Conservation (phyloP, 2,797 vertebrate genomes). For the Sebastes diploproa region DNA sequence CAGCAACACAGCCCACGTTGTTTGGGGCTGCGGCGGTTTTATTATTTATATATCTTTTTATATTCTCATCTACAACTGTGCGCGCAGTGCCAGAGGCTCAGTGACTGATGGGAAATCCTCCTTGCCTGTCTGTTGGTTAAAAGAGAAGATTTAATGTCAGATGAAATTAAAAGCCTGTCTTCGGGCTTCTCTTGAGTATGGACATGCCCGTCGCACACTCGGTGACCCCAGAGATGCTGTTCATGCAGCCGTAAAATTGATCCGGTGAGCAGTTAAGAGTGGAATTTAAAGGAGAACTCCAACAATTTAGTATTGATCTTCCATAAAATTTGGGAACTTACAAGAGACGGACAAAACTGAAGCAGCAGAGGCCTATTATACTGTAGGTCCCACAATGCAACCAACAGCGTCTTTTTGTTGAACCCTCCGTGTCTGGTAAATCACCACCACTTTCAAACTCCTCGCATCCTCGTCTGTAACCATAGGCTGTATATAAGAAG, state of each 20-base stretch:
- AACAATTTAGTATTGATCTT: not conserved
- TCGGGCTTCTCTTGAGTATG: constrained; percentile 2
- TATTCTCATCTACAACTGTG: constrained; percentile 48
- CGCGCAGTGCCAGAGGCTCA: constrained; percentile 25
- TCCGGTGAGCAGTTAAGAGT: not conserved
- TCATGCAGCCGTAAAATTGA: constrained; percentile 1
- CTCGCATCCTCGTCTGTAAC: too few relatives aligned
- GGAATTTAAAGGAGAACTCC: not conserved
- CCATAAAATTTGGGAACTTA: not conserved
- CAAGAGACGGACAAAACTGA: not conserved
- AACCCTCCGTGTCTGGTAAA: not conserved
- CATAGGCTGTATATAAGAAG: too few relatives aligned
- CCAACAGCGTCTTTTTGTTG: not conserved
- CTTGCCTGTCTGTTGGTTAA: constrained; percentile 11
- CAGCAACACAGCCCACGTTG: constrained; percentile 68
- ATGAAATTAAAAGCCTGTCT: constrained; percentile 34
- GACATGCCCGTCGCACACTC: constrained; percentile 3
- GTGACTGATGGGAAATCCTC: constrained; percentile 61
- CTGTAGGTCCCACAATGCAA: not conserved
- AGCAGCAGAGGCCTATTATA: not conserved
- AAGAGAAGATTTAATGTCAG: constrained; percentile 32
- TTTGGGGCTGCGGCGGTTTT: constrained; percentile 52
- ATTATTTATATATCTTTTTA: constrained; percentile 63
- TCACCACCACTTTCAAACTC: not conserved
- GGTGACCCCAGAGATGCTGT: not conserved